These are phyloP conservation scores for Nansenia antarctica DNA, from an alignment of 2,113 vertebrate species.

Conservation along the genomic window DNA sequence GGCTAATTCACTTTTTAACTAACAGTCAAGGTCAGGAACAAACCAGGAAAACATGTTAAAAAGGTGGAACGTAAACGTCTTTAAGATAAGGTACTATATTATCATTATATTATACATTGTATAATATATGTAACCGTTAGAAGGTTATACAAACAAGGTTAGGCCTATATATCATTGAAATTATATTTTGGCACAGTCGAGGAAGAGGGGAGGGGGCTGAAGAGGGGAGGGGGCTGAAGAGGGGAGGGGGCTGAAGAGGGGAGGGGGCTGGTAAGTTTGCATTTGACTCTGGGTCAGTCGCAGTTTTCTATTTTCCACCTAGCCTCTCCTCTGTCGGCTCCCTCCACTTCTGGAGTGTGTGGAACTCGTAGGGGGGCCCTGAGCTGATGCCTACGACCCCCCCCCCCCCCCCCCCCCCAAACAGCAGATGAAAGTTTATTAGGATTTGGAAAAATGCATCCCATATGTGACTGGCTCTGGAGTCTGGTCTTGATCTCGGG, in stretches of 20 bases:
- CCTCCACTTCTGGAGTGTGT: constrained; percentile 24
- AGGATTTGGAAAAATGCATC: constrained; percentile 74
- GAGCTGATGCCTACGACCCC: constrained; percentile 47
- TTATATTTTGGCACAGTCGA: background rate
- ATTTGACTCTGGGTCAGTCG: background rate
- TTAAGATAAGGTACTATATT: too few species aligned
- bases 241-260: background rate
- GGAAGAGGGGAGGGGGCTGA: background rate
- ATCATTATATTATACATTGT: too few species aligned
- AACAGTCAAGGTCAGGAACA: too few species aligned
- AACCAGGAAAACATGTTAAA: too few species aligned
- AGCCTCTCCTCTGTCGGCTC: constrained; percentile 43
- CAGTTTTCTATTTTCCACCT: constrained; percentile 32
- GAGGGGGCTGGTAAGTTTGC: background rate
- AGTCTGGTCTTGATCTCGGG: constrained; percentile 72
- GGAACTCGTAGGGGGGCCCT: constrained; percentile 46
- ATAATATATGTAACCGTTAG: too few species aligned
- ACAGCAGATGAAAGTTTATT: constrained; percentile 76
- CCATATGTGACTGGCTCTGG: constrained; percentile 73
- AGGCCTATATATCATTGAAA: too few species aligned
- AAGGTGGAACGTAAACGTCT: too few species aligned
- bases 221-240: too few species aligned
- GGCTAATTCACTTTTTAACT: too few species aligned
- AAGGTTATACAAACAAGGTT: too few species aligned
- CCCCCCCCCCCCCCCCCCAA: constrained; percentile 23